phyloP scores from a whole-genome alignment of 2,888 invertebrate species.

The Trissolcus japonicus region DNA sequence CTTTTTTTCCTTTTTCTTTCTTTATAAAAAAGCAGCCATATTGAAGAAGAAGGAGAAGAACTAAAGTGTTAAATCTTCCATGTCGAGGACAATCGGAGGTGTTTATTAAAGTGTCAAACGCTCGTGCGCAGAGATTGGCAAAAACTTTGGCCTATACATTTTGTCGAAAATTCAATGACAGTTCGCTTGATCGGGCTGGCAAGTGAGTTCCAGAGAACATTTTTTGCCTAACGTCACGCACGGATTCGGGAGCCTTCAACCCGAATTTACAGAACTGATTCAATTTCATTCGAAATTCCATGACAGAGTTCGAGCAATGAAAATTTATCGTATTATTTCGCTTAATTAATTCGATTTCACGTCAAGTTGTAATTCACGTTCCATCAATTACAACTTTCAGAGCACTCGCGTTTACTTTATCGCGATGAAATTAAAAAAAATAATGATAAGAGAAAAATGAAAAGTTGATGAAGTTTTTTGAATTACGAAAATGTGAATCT shows the following conservation, averaged over 20 bases:
- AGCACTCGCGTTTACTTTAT: no score
- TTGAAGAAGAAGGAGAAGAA: no score
- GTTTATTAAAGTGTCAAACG: constrained; percentile 43
- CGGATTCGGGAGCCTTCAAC: constrained; percentile 33
- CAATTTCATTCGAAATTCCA: constrained; percentile 46
- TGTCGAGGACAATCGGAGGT: constrained; percentile 27
- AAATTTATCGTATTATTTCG: constrained; percentile 36
- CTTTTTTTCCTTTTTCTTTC: no score
- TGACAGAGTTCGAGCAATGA: constrained; percentile 42
- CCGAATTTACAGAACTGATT: constrained; percentile 40
- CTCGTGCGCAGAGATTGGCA: constrained; percentile 12
- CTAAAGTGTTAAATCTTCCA: constrained; percentile 37
- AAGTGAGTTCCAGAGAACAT: constrained; percentile 5
- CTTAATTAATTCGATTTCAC: constrained; percentile 14
- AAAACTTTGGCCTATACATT: constrained; percentile 28
- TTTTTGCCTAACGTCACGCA: constrained; percentile 16
- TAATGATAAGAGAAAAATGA: neutral
- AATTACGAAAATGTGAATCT: neutral
- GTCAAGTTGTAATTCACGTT: neutral
- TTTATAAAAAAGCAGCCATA: no score
- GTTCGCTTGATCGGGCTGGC: constrained; percentile 7
- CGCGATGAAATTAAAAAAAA: neutral
- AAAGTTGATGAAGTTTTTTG: neutral
- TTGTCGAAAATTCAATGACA: constrained; percentile 25
- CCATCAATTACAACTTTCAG: neutral